Percentiles rank a stretch among this genome's conserved stretches.
Conservation (phyloP, 2,888 invertebrate genomes). For the Hemicrepidius hirtus region DNA sequence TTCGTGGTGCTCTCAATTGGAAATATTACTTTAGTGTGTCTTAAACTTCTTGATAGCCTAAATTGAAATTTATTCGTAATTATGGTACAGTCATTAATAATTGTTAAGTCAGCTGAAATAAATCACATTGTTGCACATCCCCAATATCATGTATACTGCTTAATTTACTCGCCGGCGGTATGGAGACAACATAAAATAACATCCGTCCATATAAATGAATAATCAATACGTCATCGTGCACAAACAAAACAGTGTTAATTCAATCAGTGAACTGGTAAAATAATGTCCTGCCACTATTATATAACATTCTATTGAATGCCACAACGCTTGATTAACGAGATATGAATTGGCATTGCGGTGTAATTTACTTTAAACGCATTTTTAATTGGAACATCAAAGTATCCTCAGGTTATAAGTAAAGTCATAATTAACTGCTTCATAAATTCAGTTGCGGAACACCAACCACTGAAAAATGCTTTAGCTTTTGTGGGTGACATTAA, state of each 20-base stretch:
- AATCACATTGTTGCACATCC: background rate
- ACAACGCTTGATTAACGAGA: background rate
- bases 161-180: slow-evolving; percentile 1
- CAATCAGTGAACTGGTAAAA: slow-evolving; percentile 6
- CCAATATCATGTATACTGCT: slow-evolving; percentile 5
- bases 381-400: too few species aligned
- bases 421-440: background rate
- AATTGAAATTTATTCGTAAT: too few species aligned
- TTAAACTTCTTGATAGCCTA: too few species aligned
- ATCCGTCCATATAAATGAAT: slow-evolving; percentile 22
- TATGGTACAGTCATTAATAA: background rate
- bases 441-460: background rate
- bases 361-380: background rate
- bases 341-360: background rate
- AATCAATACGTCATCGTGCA: slow-evolving; percentile 10
- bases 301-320: background rate
- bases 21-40: too few species aligned
- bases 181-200: slow-evolving; percentile 12
- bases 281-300: slow-evolving; percentile 7
- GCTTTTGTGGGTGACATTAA: slow-evolving; percentile 2
- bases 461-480: slow-evolving; percentile 6
- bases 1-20: too few species aligned
- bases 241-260: slow-evolving; percentile 29
- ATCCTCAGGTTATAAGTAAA: background rate
- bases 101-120: background rate